Evolutionary conservation across 2,113 vertebrate genomes (phyloP), one percentile per base, ranked within the genome.

Genomic region (Lepus timidus): DNA sequence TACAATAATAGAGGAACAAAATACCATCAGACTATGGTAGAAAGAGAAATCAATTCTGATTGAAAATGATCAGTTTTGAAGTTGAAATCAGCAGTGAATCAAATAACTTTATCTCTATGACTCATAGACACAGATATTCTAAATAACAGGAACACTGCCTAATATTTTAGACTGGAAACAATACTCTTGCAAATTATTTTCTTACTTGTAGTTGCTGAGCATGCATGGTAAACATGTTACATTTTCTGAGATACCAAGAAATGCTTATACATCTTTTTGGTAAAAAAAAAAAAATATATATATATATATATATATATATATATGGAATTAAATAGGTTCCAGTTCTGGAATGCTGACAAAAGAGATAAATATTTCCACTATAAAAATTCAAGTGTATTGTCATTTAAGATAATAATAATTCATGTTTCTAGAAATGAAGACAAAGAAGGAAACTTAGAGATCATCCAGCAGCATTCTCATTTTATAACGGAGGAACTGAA

Each of bases 381-480:
- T 58, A 71, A 17, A 90, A 85, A 85, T 29, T n/a, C 1, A 85
- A 65, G 7, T 10, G 80, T 81, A 6, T 55, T 80, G 4, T 74
- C 33, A 91, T 81, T 91, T 87, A n/a, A 79, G 16, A 70, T 1
- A 91, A 16, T n/a, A 90, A 80, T 65, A 67, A 49, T 62, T 75
- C 11, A 62, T 76, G 76, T 88, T 88, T 88, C 19, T 83, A 70
- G 51, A 76, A 68, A 91, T n/a, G 25, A 78, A 81, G 22, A 64
- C 19, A 23, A 68, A 13, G 17, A 86, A 86, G 13, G 22, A 81
- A 74, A 74, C 23, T 65, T 55, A 58, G 13, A 68, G 31, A 19
- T 82, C 22, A 61, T 74, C 39, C 51, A 87, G 31, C 52, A 55
- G 87, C 64, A 22, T 62, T 23, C 4, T 51, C 31, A 36, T 81